Evolutionary conservation across 2,797 vertebrate genomes (phyloP), one percentile per base, ranked within the genome.

Genomic region (Fratercula arctica): DNA sequence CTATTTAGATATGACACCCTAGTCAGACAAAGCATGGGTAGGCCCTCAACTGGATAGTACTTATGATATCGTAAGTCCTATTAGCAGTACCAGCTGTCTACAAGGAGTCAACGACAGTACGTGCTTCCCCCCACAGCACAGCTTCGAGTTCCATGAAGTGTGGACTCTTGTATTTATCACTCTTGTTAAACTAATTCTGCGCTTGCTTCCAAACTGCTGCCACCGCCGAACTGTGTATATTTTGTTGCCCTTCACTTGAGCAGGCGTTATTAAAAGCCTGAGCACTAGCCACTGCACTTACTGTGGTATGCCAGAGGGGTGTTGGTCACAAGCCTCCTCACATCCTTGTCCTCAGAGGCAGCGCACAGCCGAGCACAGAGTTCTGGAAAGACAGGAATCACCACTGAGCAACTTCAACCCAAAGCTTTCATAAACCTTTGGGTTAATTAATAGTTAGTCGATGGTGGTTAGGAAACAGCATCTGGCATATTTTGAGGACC

Each of bases 341-440:
- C 1, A 1, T 91, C 63, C 48, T 70, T 43, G 16, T 70, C 70
- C 64, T 87, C 57, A n/a, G 60, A 67, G 74, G 69, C 54, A 81
- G 74, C 0, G 0, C 48, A n/a, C 26, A 60, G 69, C 54, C 75
- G 74, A 0, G 0, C 48, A 31, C 26, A 56, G 48, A 3, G 31
- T 59, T 92, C 93, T 85, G 53, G 95, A 93, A 95, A 60, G 81
- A 87, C 93, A 95, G 77, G 90, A 96, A 92, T 86, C 67, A 33
- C 86, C 95, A 74, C 60, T 53, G 46, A 89, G 80, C 63, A 87
- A 16, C 74, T 39, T 28, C 16, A 31, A 17, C 23, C 59, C 64
- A 45, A 48, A 48, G 80, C 45, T 59, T 90, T 93, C 48, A 64
- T 73, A 53, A 84, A 45, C 43, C 37, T 73, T 50, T 59, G 41